Evolutionary conservation across 2,797 vertebrate genomes (phyloP).

Genomic region (Lagorchestes hirsutus): DNA sequence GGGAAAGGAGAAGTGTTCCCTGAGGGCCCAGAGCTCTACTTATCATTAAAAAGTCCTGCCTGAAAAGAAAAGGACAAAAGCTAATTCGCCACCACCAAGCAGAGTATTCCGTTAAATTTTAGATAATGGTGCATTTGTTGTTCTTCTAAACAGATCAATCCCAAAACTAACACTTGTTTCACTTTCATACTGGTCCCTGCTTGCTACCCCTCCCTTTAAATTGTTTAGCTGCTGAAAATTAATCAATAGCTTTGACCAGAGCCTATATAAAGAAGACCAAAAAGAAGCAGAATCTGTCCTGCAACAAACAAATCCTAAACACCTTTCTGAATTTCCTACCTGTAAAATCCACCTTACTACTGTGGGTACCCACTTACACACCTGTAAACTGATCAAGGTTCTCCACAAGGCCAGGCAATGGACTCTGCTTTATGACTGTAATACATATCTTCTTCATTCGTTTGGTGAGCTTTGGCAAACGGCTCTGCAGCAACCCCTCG

Average conservation of each 20-base stretch:
- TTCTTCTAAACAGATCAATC: not conserved
- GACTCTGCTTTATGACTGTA: slow-evolving; percentile 88
- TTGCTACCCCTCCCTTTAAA: not conserved
- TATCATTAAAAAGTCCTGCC: not conserved
- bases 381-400: slow-evolving; percentile 94
- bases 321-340: not conserved
- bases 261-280: not conserved
- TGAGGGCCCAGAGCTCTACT: not conserved
- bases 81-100: not conserved
- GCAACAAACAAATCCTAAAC: not conserved
- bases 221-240: not conserved
- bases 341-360: not conserved
- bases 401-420: slow-evolving; percentile 90
- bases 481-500: slow-evolving; percentile 86
- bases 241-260: not conserved
- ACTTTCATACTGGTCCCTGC: not conserved
- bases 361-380: slow-evolving; percentile 86
- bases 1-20: not conserved
- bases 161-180: not conserved
- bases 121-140: not conserved
- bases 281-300: not conserved
- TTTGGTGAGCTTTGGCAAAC: slow-evolving; percentile 90
- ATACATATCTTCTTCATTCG: slow-evolving; percentile 94
- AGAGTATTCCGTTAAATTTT: not conserved
- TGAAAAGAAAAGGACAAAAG: not conserved